A percentile compares a stretch with the other conserved stretches of the same genome.
Conservation (phyloP, 2,888 invertebrate genomes). For the Cataglyphis rosenhaueri region DNA sequence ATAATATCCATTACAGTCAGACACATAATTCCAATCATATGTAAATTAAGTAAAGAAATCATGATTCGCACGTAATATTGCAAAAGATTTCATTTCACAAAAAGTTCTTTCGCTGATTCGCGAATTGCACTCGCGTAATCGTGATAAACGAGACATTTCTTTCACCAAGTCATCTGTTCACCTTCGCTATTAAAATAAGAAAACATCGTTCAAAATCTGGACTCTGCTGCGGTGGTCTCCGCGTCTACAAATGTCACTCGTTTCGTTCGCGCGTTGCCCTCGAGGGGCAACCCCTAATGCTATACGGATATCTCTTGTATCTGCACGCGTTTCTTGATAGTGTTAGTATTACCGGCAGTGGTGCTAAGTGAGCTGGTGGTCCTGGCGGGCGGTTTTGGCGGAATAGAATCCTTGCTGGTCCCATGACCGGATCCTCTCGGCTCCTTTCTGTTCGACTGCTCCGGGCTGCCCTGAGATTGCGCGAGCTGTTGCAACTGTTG, state of each 20-base stretch:
- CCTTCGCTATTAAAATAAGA: background rate
- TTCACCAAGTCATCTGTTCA: background rate
- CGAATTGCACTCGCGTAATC: conserved; percentile 4
- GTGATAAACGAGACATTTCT: background rate
- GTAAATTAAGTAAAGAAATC: background rate
- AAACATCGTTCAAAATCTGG: conserved; percentile 76
- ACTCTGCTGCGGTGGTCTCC: conserved; percentile 75
- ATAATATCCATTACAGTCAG: background rate
- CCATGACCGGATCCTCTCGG: conserved; percentile 58
- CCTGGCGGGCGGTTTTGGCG: conserved; percentile 83
- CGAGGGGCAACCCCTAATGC: conserved; percentile 86
- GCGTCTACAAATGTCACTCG: conserved; percentile 83
- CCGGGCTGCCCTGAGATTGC: conserved; percentile 31
- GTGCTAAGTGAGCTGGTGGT: conserved; percentile 82
- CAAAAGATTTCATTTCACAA: background rate
- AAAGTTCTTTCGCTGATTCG: background rate
- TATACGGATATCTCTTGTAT: conserved; percentile 94
- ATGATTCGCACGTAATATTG: conserved; percentile 1
- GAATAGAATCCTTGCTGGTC: conserved; percentile 75
- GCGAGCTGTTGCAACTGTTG: conserved; percentile 61
- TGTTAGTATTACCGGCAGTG: conserved; percentile 82
- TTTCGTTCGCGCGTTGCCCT: conserved; percentile 82
- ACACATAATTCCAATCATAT: background rate
- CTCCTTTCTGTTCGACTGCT: conserved; percentile 58
- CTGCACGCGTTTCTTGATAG: conserved; percentile 92